phyloP scores from a whole-genome alignment of 2,113 vertebrate genomes.

The Rhadina sibilatrix region DNA sequence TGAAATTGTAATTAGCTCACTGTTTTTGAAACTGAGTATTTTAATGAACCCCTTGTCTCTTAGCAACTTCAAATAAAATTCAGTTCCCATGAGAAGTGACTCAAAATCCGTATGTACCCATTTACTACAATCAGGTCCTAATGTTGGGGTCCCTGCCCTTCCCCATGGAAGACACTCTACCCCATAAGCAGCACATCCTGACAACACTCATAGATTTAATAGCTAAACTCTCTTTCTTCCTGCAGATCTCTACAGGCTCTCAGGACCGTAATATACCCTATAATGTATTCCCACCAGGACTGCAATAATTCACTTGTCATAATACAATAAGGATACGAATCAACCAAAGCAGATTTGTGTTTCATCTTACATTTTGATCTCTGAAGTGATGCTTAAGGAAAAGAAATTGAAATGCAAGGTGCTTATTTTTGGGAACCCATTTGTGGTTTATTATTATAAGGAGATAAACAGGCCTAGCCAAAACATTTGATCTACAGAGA shows the following conservation, averaged over 20 bases:
- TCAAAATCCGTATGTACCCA: background rate
- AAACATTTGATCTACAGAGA: slow-evolving; percentile 8
- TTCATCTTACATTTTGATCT: slow-evolving; percentile 23
- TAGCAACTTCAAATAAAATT: background rate
- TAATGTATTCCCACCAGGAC: background rate
- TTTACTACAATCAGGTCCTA: background rate
- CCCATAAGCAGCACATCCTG: accelerated
- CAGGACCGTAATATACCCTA: background rate
- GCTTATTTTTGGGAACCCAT: background rate
- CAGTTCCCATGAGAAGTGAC: background rate
- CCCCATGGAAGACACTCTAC: background rate
- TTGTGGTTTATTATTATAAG: background rate
- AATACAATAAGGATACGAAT: background rate
- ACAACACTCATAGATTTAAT: background rate
- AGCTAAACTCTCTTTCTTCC: background rate
- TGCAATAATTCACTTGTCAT: slow-evolving; percentile 19
- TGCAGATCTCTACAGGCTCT: background rate
- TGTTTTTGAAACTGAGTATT: background rate
- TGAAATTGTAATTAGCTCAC: background rate
- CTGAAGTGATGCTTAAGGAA: background rate
- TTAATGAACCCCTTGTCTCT: background rate
- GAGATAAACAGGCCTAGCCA: background rate
- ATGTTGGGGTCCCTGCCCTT: background rate
- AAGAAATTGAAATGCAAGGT: background rate
- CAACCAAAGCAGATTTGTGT: slow-evolving; percentile 24